phyloP scores from a whole-genome alignment of 2,113 vertebrate genomes.

The Hippocampus abdominalis region DNA sequence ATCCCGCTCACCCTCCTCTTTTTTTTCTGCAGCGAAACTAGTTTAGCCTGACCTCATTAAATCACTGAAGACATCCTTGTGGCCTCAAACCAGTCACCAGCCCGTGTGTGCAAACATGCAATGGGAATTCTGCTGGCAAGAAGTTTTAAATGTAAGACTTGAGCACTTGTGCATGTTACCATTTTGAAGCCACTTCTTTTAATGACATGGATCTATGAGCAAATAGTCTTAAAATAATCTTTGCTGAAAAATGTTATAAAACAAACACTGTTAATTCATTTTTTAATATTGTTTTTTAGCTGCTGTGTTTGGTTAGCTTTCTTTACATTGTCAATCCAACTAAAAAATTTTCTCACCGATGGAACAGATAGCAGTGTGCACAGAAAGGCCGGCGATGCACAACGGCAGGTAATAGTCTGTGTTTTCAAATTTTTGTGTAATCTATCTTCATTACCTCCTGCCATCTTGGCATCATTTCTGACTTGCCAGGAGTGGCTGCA shows the following conservation, averaged over 20 bases:
- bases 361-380: background rate
- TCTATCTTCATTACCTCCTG: background rate
- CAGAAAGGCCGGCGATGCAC: background rate
- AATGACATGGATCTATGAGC: too few species aligned
- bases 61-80: constrained; percentile 47
- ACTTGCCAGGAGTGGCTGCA: background rate
- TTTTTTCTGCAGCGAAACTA: constrained; percentile 49
- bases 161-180: background rate
- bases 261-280: background rate
- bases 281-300: too few species aligned
- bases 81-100: constrained; percentile 49
- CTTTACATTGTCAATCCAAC: background rate
- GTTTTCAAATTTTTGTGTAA: background rate
- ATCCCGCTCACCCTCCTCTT: constrained; percentile 24
- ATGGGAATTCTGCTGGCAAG: constrained; percentile 7
- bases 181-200: too few species aligned
- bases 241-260: too few species aligned
- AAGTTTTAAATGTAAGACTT: background rate
- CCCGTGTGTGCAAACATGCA: constrained; percentile 31
- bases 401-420: background rate
- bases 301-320: too few species aligned
- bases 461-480: background rate
- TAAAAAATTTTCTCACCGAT: background rate
- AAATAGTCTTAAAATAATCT: too few species aligned
- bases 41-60: constrained; percentile 65